These are phyloP conservation scores for Megalurothrips usitatus DNA, from an alignment of 2,888 invertebrate species.

Conservation along the genomic window DNA sequence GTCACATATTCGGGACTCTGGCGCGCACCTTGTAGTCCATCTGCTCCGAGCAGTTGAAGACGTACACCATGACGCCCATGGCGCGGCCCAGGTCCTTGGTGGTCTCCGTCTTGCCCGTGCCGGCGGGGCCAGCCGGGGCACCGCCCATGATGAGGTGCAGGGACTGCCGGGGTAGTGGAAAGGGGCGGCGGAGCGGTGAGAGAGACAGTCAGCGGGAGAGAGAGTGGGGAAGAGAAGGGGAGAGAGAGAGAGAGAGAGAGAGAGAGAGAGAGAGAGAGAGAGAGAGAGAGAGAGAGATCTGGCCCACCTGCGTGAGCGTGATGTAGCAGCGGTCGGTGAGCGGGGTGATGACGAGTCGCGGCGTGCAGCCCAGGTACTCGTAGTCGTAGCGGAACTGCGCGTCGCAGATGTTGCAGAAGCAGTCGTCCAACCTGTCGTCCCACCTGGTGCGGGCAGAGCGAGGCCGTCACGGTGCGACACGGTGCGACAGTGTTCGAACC, in stretches of 20 bases:
- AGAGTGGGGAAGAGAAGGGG: too few relatives aligned
- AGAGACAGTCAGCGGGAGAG: neutral
- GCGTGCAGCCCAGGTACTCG: conserved; percentile 92
- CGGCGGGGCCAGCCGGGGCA: conserved; percentile 94
- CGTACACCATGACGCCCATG: conserved; percentile 92
- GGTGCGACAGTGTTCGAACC: too few relatives aligned
- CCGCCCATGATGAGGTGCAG: conserved; percentile 92
- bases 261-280: too few relatives aligned
- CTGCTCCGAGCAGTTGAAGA: conserved; percentile 96
- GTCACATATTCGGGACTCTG: too few relatives aligned
- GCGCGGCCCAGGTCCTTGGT: conserved; percentile 93
- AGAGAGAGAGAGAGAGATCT: too few relatives aligned
- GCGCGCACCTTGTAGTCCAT: conserved; percentile 87
- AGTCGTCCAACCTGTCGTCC: conserved; percentile 74
- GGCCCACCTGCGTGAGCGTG: conserved; percentile 73
- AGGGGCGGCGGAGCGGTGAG: neutral
- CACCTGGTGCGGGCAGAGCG: conserved; percentile 52
- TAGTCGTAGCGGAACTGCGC: conserved; percentile 88
- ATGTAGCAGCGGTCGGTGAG: conserved; percentile 94
- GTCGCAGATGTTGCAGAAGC: conserved; percentile 91
- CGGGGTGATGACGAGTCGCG: conserved; percentile 89
- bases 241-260: too few relatives aligned
- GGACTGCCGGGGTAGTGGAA: conserved; percentile 55
- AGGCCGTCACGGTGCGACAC: neutral
- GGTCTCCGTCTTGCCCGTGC: conserved; percentile 94